phyloP scores from a whole-genome alignment of 2,888 invertebrate genomes.

The Idaea dimidiata region DNA sequence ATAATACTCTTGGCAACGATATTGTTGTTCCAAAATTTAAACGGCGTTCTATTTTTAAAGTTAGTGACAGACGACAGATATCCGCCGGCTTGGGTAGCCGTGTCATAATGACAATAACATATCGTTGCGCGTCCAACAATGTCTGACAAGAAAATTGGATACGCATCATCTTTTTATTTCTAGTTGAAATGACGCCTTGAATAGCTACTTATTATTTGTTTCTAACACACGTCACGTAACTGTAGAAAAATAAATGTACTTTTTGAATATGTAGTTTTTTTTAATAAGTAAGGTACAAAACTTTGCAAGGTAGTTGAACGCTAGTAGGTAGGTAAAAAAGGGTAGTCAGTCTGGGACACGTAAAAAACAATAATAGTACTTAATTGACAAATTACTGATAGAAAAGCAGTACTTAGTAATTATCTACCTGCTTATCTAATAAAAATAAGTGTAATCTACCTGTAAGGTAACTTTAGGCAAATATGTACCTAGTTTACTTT shows the following conservation, averaged over 20 bases:
- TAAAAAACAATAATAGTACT: too few relatives aligned
- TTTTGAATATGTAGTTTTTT: not conserved
- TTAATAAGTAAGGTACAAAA: too few relatives aligned
- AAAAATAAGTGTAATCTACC: too few relatives aligned
- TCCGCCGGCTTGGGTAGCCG: not conserved
- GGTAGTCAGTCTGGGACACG: too few relatives aligned
- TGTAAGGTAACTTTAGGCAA: too few relatives aligned
- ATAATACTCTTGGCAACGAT: not conserved
- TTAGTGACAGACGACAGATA: not conserved
- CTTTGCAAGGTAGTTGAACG: too few relatives aligned
- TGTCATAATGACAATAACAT: not conserved
- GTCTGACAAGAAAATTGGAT: slow-evolving; percentile 1
- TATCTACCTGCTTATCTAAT: too few relatives aligned
- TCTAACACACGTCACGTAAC: not conserved
- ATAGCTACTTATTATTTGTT: not conserved
- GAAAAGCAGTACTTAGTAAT: too few relatives aligned
- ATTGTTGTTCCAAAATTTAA: slow-evolving; percentile 1
- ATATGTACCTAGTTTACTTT: too few relatives aligned
- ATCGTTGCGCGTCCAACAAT: not conserved
- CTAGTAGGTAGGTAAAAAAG: too few relatives aligned
- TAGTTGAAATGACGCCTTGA: not conserved
- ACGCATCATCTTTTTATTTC: not conserved
- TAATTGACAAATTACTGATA: too few relatives aligned
- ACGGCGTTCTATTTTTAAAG: not conserved
- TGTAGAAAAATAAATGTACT: not conserved